phyloP scores from a whole-genome alignment of 2,888 invertebrate genomes.

The Heterodera filipjevi region DNA sequence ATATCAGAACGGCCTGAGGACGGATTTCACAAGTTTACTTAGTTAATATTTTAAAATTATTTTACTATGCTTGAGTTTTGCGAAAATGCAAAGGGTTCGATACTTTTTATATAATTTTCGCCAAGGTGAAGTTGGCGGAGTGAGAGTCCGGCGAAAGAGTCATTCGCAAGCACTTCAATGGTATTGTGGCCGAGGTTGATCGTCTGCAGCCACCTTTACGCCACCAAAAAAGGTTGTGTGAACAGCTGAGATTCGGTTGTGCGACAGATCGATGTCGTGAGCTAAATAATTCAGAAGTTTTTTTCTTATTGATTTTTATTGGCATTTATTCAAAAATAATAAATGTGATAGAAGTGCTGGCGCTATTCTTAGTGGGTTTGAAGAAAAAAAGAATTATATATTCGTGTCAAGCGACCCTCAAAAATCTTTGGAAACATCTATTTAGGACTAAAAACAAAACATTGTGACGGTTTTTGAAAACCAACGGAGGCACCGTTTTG shows the following conservation, averaged over 20 bases:
- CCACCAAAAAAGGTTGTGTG: slow-evolving; percentile 60
- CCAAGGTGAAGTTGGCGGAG: slow-evolving; percentile 63
- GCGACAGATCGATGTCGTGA: slow-evolving; percentile 63
- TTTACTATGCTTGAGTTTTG: slow-evolving; percentile 52
- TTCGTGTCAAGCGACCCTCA: too few species aligned
- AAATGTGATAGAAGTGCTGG: too few species aligned
- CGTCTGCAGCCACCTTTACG: slow-evolving; percentile 54
- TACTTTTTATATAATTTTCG: slow-evolving; percentile 49
- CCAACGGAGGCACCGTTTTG: too few species aligned
- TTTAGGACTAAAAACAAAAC: too few species aligned
- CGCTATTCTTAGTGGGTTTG: too few species aligned
- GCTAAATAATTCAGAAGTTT: too few species aligned
- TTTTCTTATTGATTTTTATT: too few species aligned
- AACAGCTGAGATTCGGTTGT: slow-evolving; percentile 58
- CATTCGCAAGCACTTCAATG: slow-evolving; percentile 47
- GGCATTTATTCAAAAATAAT: too few species aligned
- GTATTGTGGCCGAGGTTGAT: slow-evolving; percentile 60
- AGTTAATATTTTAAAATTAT: too few species aligned
- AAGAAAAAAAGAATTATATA: too few species aligned
- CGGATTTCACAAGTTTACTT: not conserved
- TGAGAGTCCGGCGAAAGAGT: slow-evolving; percentile 53
- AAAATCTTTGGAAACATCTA: too few species aligned
- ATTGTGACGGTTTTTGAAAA: too few species aligned
- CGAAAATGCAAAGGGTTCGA: slow-evolving; percentile 57
- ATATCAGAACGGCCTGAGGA: slow-evolving; percentile 46